phyloP scores from a whole-genome alignment of 1,140 invertebrate species.

The Diachasmimorpha longicaudata region DNA sequence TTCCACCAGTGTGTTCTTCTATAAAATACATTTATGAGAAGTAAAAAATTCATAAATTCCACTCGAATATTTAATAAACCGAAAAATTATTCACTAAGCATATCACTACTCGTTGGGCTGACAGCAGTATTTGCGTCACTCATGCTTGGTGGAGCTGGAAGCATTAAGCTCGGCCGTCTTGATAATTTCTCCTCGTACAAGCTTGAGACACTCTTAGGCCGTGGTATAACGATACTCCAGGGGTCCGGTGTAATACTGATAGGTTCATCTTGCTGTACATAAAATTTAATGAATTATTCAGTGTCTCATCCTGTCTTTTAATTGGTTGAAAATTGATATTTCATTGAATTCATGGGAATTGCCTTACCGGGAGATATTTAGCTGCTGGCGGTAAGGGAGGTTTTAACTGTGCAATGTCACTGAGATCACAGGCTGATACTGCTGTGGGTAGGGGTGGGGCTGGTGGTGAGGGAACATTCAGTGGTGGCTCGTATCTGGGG shows the following conservation, averaged over 20 bases:
- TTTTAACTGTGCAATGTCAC: constrained; percentile 62
- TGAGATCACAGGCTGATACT: constrained; percentile 44
- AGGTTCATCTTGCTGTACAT: constrained; percentile 38
- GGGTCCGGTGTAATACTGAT: constrained; percentile 41
- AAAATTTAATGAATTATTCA: constrained; percentile 3
- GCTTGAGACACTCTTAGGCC: constrained; percentile 47
- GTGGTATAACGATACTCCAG: constrained; percentile 41
- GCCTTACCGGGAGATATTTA: constrained; percentile 39
- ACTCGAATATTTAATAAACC: neutral
- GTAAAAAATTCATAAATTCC: neutral
- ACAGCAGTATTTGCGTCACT: constrained; percentile 39
- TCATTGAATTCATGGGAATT: neutral
- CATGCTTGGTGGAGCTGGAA: constrained; percentile 41
- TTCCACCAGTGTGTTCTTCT: neutral
- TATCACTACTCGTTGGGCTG: constrained; percentile 51
- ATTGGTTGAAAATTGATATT: neutral
- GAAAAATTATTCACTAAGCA: constrained; percentile 44
- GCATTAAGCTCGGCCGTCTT: constrained; percentile 46
- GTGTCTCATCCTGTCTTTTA: neutral
- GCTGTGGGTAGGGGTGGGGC: constrained; percentile 47
- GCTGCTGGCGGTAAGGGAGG: constrained; percentile 57
- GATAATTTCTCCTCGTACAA: constrained; percentile 47
- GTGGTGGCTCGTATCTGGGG: constrained; percentile 41
- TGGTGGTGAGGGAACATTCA: constrained; percentile 50
- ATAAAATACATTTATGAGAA: neutral